Evolutionary conservation across 2,113 vertebrate species (phyloP).

Genomic region (Xenus cinereus): DNA sequence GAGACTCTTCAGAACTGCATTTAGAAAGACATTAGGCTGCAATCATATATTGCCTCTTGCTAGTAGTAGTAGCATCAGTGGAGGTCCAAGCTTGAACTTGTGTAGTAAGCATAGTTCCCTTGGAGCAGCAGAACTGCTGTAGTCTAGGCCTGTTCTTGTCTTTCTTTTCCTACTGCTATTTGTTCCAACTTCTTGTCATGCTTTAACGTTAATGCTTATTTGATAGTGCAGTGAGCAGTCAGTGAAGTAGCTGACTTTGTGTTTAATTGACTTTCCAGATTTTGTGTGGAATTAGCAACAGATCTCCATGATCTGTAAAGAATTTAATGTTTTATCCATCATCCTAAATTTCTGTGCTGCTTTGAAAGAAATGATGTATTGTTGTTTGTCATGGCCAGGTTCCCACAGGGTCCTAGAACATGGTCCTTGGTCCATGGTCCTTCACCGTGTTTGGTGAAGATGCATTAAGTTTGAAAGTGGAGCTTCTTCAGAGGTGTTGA

Average conservation of each 20-base stretch:
- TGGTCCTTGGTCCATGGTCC: no score
- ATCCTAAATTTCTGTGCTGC: not conserved
- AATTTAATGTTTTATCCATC: not conserved
- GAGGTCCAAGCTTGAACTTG: not conserved
- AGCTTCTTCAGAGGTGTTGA: not conserved
- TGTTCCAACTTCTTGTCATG: not conserved
- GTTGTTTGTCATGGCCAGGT: not conserved
- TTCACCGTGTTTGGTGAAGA: not conserved
- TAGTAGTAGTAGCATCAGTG: not conserved
- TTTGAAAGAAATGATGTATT: not conserved
- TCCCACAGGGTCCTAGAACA: not conserved
- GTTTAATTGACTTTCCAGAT: not conserved
- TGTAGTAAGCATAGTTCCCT: not conserved
- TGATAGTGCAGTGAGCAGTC: not conserved
- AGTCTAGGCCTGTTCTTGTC: not conserved
- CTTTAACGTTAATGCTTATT: not conserved
- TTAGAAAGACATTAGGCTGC: not conserved
- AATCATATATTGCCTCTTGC: not conserved
- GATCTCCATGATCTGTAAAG: not conserved
- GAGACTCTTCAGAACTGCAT: not conserved
- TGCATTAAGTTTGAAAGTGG: not conserved
- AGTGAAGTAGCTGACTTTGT: not conserved
- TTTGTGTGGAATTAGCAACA: not conserved
- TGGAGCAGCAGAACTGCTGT: not conserved
- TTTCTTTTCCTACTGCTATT: not conserved